phyloP scores from a whole-genome alignment of 2,888 invertebrate genomes.

The Gasteruption jaculator region DNA sequence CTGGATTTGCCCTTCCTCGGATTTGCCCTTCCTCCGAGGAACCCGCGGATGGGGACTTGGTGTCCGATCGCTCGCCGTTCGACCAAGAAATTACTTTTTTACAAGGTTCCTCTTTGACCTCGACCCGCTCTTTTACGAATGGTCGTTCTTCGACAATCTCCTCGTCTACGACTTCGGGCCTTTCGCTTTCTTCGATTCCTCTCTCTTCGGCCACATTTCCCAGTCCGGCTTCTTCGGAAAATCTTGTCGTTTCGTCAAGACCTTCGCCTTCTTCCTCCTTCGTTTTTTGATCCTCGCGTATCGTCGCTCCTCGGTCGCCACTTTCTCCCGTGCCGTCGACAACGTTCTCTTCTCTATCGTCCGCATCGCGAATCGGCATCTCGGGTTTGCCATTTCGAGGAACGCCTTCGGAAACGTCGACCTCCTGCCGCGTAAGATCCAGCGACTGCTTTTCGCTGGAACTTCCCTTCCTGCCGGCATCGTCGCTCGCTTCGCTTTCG shows the following conservation, averaged over 20 bases:
- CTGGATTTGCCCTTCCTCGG: slow-evolving; percentile 7
- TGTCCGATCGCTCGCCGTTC: too few relatives aligned
- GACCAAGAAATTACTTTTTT: slow-evolving; percentile 8
- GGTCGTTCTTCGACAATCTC: slow-evolving; percentile 23
- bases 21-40: too few relatives aligned
- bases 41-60: too few relatives aligned
- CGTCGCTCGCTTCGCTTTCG: slow-evolving; percentile 2
- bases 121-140: slow-evolving; percentile 10
- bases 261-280: neutral
- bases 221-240: too few relatives aligned
- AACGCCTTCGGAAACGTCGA: neutral
- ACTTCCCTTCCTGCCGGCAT: too few relatives aligned
- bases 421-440: too few relatives aligned
- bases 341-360: neutral
- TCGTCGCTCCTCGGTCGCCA: neutral
- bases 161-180: slow-evolving; percentile 12
- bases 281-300: slow-evolving; percentile 1
- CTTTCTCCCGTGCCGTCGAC: neutral
- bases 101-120: slow-evolving; percentile 18
- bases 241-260: neutral
- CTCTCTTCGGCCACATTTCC: neutral
- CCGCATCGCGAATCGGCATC: neutral
- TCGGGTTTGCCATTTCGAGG: neutral
- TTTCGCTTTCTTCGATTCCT: slow-evolving; percentile 5
- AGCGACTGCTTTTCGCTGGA: too few relatives aligned